These are phyloP conservation scores for Meteorus sp. DNA, from an alignment of 1,140 invertebrate genomes.

Conservation along the genomic window DNA sequence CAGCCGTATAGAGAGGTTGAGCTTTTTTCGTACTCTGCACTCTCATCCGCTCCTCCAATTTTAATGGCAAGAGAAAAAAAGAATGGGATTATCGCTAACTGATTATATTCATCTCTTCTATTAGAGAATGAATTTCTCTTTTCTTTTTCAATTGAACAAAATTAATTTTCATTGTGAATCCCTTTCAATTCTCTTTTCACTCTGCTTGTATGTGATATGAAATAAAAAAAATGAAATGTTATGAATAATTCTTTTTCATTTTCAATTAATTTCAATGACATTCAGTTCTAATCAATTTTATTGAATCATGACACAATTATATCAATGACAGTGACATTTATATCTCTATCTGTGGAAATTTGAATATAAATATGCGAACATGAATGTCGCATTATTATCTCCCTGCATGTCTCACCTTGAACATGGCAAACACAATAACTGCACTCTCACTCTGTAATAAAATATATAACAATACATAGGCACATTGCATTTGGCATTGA, in stretches of 20 bases:
- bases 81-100: slow-evolving; percentile 18
- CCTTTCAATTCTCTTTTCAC: not conserved
- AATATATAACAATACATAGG: too few species aligned
- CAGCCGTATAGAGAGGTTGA: not conserved
- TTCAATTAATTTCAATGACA: not conserved
- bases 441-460: slow-evolving; percentile 1
- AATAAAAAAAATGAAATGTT: not conserved
- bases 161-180: not conserved
- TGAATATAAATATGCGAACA: too few species aligned
- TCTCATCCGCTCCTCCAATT: not conserved
- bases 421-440: slow-evolving; percentile 16
- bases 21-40: not conserved
- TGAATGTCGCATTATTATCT: not conserved
- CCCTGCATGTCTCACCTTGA: slow-evolving; percentile 10
- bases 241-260: not conserved
- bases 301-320: not conserved
- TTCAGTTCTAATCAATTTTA: not conserved
- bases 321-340: not conserved
- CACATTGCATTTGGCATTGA: slow-evolving; percentile 8
- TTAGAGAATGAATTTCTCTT: not conserved
- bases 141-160: not conserved
- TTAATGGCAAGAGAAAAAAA: slow-evolving; percentile 17
- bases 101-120: slow-evolving; percentile 15
- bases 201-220: too few species aligned
- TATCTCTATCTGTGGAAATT: not conserved